Percentiles rank a stretch among this genome's conserved stretches.
These are phyloP conservation scores for Cancer borealis DNA, from an alignment of 2,888 invertebrate genomes.

Conservation along the genomic window DNA sequence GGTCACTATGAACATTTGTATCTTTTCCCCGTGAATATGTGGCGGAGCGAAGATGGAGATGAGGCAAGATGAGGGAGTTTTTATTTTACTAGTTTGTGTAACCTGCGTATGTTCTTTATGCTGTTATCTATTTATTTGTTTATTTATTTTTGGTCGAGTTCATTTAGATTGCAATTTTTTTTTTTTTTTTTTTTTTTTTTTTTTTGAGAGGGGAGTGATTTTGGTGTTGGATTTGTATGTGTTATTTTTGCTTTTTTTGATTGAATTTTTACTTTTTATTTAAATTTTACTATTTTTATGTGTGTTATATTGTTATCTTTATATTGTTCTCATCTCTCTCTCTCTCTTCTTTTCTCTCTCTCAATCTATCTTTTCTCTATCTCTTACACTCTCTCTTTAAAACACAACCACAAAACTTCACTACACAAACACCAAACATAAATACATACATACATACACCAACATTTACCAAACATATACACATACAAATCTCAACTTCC, in stretches of 20 bases:
- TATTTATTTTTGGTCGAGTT: neutral
- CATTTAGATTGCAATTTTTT: too few relatives aligned
- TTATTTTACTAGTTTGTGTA: neutral
- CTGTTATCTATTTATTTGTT: neutral
- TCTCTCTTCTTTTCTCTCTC: neutral
- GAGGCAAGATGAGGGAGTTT: neutral
- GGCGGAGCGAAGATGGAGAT: neutral
- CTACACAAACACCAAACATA: too few relatives aligned
- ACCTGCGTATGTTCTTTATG: neutral
- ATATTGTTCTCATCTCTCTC: too few relatives aligned
- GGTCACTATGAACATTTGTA: neutral
- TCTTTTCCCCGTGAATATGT: neutral
- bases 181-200: too few relatives aligned
- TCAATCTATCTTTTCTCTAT: neutral
- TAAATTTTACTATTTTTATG: neutral
- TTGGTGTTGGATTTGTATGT: too few relatives aligned
- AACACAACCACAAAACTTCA: too few relatives aligned
- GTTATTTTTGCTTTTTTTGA: too few relatives aligned
- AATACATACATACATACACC: neutral
- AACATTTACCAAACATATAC: neutral
- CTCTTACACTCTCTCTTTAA: neutral
- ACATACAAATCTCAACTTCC: neutral
- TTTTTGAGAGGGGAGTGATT: too few relatives aligned
- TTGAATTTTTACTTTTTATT: neutral
- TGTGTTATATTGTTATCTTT: neutral